Conservation (phyloP, 37 sponge, comb jelly and placozoan species). For the Eunapius fragilis region DNA sequence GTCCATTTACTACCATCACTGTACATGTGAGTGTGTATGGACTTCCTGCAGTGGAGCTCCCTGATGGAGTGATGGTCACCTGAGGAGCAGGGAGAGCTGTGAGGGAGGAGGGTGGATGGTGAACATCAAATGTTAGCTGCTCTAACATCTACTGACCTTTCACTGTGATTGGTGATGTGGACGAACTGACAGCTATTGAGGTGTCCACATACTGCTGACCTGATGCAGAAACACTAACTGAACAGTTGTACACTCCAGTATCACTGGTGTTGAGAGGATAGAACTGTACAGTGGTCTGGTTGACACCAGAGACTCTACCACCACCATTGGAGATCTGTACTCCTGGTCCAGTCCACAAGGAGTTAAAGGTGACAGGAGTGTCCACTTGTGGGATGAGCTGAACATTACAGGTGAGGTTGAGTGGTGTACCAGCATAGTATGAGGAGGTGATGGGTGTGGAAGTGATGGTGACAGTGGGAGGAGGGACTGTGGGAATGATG, state of each 20-base stretch:
- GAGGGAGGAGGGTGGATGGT: not conserved
- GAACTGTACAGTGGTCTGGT: not conserved
- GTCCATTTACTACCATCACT: slow-evolving; percentile 1
- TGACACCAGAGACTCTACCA: not conserved
- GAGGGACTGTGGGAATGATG: not conserved
- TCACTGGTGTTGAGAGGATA: not conserved
- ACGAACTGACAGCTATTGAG: not conserved
- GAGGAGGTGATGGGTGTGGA: not conserved
- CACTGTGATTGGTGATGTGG: not conserved
- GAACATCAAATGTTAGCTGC: not conserved
- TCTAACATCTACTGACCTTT: not conserved
- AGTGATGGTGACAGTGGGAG: not conserved
- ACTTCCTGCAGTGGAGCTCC: not conserved
- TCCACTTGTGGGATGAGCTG: not conserved
- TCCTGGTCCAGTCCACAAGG: not conserved
- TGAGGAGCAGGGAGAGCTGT: not conserved
- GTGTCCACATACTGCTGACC: not conserved
- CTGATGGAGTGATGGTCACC: slow-evolving; percentile 1
- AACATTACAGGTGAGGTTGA: not conserved
- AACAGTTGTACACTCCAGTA: not conserved
- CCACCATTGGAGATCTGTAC: not conserved
- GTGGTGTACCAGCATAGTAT: not conserved
- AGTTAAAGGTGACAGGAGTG: not conserved
- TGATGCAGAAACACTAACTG: not conserved
- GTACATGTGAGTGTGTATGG: slow-evolving; percentile 10